Percentiles rank a stretch among this genome's conserved stretches.
Conservation (phyloP, 2,888 invertebrate species). For the Tenthredo amoena region DNA sequence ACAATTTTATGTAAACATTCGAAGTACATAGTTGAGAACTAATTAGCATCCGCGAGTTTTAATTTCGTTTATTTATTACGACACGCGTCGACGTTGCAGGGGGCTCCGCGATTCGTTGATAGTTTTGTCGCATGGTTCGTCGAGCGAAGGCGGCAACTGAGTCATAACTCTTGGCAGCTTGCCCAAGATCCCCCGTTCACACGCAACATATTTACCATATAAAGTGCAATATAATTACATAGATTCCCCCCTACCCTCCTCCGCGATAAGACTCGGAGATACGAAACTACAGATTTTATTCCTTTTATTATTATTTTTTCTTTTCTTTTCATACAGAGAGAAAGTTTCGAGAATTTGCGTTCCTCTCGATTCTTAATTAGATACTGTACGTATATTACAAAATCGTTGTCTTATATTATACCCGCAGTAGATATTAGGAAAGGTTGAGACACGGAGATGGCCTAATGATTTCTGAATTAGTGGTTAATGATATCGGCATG, state of each 20-base stretch:
- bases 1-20: conserved; percentile 39
- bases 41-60: conserved; percentile 41
- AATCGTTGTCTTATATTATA: background rate
- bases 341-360: background rate
- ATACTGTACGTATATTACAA: background rate
- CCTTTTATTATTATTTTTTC: background rate
- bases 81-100: conserved; percentile 52
- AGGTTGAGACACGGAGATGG: conserved; percentile 5
- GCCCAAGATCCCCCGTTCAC: conserved; percentile 71
- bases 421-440: background rate
- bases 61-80: conserved; percentile 50
- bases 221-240: conserved; percentile 76
- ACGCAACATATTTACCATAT: conserved; percentile 75
- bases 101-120: conserved; percentile 71
- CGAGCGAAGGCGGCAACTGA: conserved; percentile 75
- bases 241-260: conserved; percentile 57
- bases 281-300: background rate
- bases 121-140: conserved; percentile 49
- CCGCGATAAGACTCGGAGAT: conserved; percentile 7
- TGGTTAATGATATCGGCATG: conserved; percentile 66
- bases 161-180: conserved; percentile 72
- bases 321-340: no score
- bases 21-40: conserved; percentile 34
- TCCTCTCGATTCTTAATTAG: background rate
- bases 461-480: conserved; percentile 61